Base-by-base conservation (phyloP, 2,888 invertebrate genomes). In the Chelonus formosanus region DNA sequence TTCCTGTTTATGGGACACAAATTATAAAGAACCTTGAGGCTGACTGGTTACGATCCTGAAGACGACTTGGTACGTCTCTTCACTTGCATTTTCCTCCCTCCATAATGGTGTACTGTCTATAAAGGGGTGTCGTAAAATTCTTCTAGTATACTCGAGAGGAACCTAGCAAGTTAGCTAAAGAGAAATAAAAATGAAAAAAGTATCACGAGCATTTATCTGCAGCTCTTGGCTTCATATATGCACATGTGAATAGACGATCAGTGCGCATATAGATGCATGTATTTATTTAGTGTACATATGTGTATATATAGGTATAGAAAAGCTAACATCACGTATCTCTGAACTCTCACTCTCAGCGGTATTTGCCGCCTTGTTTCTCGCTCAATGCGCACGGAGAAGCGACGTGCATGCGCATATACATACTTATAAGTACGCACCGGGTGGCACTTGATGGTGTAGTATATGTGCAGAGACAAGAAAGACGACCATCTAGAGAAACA, bases 341-440 rank as follows among this genome's bases (percentile, higher is more conserved):
- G 60, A 63, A 70, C 71, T 71, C 71, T 71, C 71, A 65, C 68
- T 71, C 70, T 71, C 71, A 45, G 57, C 65, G 65, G 55, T 45
- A 48, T 35, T 59, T 34, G 32, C 57, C 50, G 55, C 58, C 56
- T 36, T 5, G 44, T 43, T 59, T 54, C 57, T 54, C 62, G 53
- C 55, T 59, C 61, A 50, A 56, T 45, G 44, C 56, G 60, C 63
- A 55, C 10, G 52, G 32, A 47, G 48, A 31, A 47, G 35, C 34
- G 43, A 56, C 55, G 34, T 31, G 34, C 56, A 43, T 34, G 63
- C 54, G 53, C 62, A 62, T 48, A 35, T 56, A 40, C 43, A 4
- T 32, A 44, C 40, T 44, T 31, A 56, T 44, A 56, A 10, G 40
- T 44, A 55, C 36, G 36, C 31, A 44, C 47, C n/a, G 47, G 20